Base-by-base conservation (phyloP, 2,888 invertebrate genomes). In the Leucozona laternaria region DNA sequence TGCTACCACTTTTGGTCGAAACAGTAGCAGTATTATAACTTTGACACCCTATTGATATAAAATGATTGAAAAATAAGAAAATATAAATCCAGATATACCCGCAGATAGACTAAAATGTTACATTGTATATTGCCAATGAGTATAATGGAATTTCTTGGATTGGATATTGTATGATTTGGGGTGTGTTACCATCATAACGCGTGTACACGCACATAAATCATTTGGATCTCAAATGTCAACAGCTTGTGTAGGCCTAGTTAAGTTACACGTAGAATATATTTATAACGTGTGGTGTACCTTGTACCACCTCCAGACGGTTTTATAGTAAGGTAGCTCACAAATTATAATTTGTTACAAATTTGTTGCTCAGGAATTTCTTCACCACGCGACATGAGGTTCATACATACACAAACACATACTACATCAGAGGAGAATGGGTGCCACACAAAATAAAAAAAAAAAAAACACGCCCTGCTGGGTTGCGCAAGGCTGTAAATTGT, bases 141-240 rank as follows among this genome's bases (percentile, higher is more conserved):
- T 20, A 62, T 20, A 43, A 57, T 43, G 31, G 15, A 17, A 15
- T 71, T 11, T 64, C 53, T 48, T 15, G 45, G 20, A 76, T 71
- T 71, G 83, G 37, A 40, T 68, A 55, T 64, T 31, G 40, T 68
- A 48, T 71, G 84, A 70, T 73, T 43, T 73, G 62, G 60, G 80
- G 85, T 73, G 85, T 85, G 85, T 80, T 80, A 25, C 20, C 72
- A 72, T 73, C 80, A 80, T 57, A 79, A 70, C 17, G 71, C 57
- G 45, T 17, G 78, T 25, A 78, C 43, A 53, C 68, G 68, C 68
- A 60, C 58, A 84, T 84, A 57, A 85, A 85, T 80, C 85, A 80
- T 75, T 43, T 64, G 40, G 40, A 40, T 80, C 60, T 85, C 72
- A 80, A 77, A 72, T 76, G 77, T 85, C 85, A 76, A 79, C 84